Base-by-base conservation (phyloP, 2,888 invertebrate species). In the Pterostichus madidus region DNA sequence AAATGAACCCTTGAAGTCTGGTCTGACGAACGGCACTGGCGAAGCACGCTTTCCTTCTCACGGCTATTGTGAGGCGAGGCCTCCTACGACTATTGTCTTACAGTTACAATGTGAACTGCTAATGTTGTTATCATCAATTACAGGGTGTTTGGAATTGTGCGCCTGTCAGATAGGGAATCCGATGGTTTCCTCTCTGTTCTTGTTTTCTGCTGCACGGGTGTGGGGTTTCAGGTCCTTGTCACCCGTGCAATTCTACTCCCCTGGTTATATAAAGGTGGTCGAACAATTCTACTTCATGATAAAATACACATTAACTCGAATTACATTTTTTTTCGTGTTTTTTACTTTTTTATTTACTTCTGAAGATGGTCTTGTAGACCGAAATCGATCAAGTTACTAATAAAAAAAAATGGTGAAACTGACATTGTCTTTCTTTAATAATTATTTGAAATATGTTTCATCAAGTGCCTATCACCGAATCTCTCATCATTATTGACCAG, bases 81-180 rank as follows among this genome's bases (percentile, higher is more conserved):
- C 73, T 80, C 35, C 53, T 80, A 52, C 80, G 80, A 80, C 80
- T 68, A 80, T 80, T 80, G 80, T 80, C 80, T 80, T 80, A 80
- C 73, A 35, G 39, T 56, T 52, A 80, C 80, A 80, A 56, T 80
- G 80, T 68, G 80, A 80, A 68, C 80, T 80, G 80, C 59, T 80
- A 80, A 80, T 80, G 80, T 80, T 80, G 80, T 80, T 80, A 71
- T 73, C 80, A 80, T 80, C 80, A 80, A 80, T 80, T 80, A 73
- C 80, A 56, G 73, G 56, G 53, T 11, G 53, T 73, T 17, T 44
- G 73, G 80, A 80, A 80, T 80, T 46, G 64, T 31, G 32, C 52
- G 35, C 80, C 80, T 71, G 80, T 80, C 80, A 80, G 80, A 73
- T 80, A 73, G 56, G 80, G 80, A 80, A 73, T 80, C 80, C 56